Percentiles rank a stretch among this genome's conserved stretches.
Evolutionary conservation across 2,797 vertebrate species (phyloP).

Genomic region (Sebastolobus altivelis): DNA sequence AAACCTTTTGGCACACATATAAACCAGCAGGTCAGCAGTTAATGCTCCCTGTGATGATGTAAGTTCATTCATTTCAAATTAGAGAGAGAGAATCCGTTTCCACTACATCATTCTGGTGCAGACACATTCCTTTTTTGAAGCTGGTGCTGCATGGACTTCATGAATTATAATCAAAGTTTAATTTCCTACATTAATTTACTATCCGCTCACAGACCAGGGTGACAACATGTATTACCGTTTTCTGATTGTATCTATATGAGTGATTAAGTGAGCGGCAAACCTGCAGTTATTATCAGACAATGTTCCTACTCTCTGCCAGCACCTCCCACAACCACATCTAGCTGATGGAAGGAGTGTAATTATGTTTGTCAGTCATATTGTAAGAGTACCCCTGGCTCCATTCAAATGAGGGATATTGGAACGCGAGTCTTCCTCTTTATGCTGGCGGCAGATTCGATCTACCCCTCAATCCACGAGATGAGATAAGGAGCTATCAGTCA

Average conservation of each 20-base stretch:
- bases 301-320: slow-evolving; percentile 8
- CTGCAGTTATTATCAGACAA: slow-evolving; percentile 3
- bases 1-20: slow-evolving; percentile 7
- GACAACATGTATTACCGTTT: neutral
- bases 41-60: neutral
- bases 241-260: neutral
- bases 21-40: neutral
- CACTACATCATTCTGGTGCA: neutral
- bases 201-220: neutral
- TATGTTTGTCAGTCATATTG: slow-evolving; percentile 38
- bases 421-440: slow-evolving; percentile 19
- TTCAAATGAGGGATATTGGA: slow-evolving; percentile 31
- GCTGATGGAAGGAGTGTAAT: slow-evolving; percentile 27
- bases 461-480: slow-evolving; percentile 42
- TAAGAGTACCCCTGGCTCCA: slow-evolving; percentile 21
- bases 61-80: slow-evolving; percentile 13
- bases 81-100: neutral
- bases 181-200: neutral
- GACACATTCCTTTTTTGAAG: neutral
- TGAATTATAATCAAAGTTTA: neutral
- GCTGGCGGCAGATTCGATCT: slow-evolving; percentile 44
- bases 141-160: neutral
- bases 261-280: slow-evolving; percentile 15
- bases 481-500: slow-evolving; percentile 67
- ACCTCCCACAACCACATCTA: slow-evolving; percentile 30